Conservation (phyloP, 2,113 vertebrate species). For the Lutjanus erythropterus region DNA sequence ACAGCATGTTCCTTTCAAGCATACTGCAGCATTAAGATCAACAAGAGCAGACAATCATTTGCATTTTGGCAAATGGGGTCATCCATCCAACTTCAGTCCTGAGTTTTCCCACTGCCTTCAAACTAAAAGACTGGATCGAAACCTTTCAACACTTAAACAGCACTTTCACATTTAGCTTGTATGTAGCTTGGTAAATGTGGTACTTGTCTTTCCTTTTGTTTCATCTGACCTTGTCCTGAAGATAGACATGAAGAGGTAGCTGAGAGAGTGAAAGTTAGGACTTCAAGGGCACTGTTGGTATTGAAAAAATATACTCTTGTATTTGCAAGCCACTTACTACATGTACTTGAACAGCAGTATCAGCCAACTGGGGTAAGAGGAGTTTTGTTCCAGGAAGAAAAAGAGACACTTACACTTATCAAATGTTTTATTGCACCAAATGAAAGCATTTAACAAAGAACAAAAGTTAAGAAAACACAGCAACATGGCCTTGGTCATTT, state of each 20-base stretch:
- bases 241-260: background rate
- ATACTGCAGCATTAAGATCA: too few relatives aligned
- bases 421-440: background rate
- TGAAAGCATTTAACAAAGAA: constrained; percentile 5
- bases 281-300: constrained; percentile 18
- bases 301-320: constrained; percentile 25
- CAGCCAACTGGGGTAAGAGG: constrained; percentile 47
- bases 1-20: too few relatives aligned
- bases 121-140: too few relatives aligned
- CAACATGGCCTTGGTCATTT: background rate
- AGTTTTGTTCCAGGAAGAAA: constrained; percentile 51
- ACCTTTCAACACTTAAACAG: too few relatives aligned
- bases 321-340: constrained; percentile 36
- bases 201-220: background rate
- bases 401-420: constrained; percentile 35
- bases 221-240: background rate
- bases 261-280: constrained; percentile 8
- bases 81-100: too few relatives aligned
- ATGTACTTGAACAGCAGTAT: constrained; percentile 33
- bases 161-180: too few relatives aligned
- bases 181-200: background rate
- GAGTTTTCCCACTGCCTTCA: too few relatives aligned
- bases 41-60: too few relatives aligned
- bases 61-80: too few relatives aligned
- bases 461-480: constrained; percentile 16